These are phyloP conservation scores for Cottus gobio DNA, from an alignment of 2,113 vertebrate species.

Conservation along the genomic window DNA sequence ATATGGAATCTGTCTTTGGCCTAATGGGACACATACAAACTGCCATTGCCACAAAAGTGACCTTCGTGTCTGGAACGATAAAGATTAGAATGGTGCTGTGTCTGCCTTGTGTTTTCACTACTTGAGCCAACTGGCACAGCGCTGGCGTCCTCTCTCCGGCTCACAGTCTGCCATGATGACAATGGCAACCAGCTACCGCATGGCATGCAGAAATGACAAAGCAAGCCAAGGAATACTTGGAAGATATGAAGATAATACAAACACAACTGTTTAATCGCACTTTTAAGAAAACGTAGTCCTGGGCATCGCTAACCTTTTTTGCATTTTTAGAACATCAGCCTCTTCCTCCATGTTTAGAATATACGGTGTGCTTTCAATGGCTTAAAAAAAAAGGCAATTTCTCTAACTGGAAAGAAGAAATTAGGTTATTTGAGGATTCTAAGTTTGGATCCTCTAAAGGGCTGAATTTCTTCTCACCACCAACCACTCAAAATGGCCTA, in stretches of 20 bases:
- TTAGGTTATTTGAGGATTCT: conserved; percentile 48
- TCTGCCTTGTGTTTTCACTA: conserved; percentile 83
- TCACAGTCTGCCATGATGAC: conserved; percentile 81
- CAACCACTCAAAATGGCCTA: conserved; percentile 60
- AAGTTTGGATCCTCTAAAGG: conserved; percentile 56
- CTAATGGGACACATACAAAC: conserved; percentile 65
- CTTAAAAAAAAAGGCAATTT: conserved; percentile 35
- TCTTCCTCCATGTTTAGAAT: conserved; percentile 20
- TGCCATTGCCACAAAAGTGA: conserved; percentile 72
- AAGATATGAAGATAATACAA: conserved; percentile 60
- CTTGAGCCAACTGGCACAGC: conserved; percentile 82
- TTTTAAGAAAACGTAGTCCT: conserved; percentile 32
- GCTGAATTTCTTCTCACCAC: conserved; percentile 52
- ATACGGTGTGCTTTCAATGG: conserved; percentile 25
- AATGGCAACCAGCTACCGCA: conserved; percentile 78
- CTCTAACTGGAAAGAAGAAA: conserved; percentile 36
- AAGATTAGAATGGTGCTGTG: conserved; percentile 81
- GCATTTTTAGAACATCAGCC: conserved; percentile 31
- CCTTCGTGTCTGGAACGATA: conserved; percentile 79
- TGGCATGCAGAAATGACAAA: conserved; percentile 77
- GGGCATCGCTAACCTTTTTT: conserved; percentile 17
- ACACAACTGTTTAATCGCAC: conserved; percentile 49
- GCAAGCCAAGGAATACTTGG: conserved; percentile 72
- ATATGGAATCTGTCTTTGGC: conserved; percentile 48
- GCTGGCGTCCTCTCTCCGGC: conserved; percentile 72